phyloP scores from a whole-genome alignment of 2,797 vertebrate genomes.

The Hydrophis major region DNA sequence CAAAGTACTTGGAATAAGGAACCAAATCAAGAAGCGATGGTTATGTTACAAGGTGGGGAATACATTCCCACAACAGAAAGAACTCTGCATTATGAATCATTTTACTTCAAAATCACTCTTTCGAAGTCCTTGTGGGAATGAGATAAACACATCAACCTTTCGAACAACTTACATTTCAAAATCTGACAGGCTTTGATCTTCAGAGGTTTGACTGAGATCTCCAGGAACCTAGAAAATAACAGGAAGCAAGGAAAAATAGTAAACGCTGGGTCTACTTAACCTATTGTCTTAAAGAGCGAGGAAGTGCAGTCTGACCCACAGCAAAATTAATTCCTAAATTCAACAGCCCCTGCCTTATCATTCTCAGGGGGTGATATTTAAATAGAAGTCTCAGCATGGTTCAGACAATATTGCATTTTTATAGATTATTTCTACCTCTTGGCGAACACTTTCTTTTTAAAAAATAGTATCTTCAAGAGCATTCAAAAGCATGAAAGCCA shows the following conservation, averaged over 20 bases:
- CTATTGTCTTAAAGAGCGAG: neutral
- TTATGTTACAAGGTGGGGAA: neutral
- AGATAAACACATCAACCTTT: neutral
- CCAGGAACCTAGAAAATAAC: slow-evolving; percentile 83
- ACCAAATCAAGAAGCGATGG: neutral
- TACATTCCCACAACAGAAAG: neutral
- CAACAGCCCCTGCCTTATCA: neutral
- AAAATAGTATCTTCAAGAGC: neutral
- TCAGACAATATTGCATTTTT: neutral
- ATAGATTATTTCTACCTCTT: neutral
- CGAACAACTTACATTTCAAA: slow-evolving; percentile 92
- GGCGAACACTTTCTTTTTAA: neutral
- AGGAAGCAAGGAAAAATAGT: slow-evolving; percentile 33
- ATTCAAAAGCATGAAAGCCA: neutral
- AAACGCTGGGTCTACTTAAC: neutral
- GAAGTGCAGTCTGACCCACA: neutral
- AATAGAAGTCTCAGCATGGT: neutral
- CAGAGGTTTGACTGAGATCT: slow-evolving; percentile 96
- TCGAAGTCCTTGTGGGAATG: neutral
- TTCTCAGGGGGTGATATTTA: neutral
- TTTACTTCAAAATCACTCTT: neutral
- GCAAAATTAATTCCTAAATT: neutral
- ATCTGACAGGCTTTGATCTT: slow-evolving; percentile 96
- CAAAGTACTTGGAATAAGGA: neutral
- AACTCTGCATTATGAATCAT: neutral